Evolutionary conservation across 2,888 invertebrate genomes (phyloP), one percentile per base, ranked within the genome.

Genomic region (Eurytoma californica): DNA sequence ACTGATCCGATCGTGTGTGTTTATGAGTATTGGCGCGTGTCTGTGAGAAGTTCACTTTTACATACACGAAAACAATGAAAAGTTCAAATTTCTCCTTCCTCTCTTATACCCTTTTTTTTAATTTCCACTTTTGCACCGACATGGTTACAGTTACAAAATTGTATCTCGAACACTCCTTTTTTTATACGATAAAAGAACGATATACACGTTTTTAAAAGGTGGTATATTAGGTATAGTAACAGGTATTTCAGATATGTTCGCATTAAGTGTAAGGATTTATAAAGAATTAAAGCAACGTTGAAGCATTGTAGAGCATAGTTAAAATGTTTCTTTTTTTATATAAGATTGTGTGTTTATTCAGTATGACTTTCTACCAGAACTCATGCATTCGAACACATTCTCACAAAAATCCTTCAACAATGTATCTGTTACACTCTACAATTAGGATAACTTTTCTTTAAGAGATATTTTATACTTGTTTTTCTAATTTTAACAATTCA

Each of bases 171-270:
- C 39, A 7, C 7, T 7, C 39, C 9, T 39, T 30, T 39, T 9
- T 39, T 9, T 39, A 39, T 9, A 7, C 9, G 9, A 39, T 24
- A 39, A 39, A 7, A 0, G 0, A 39, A 7, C 3, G 39, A 39
- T 24, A 16, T 53, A 53, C 53, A 0, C 39, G 51, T 69, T 28
- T 69, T 5, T 7, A 51, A 49, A 55, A 20, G 16, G 20, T 72
- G 39, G 24, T 77, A 51, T 49, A 77, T 63, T 28, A n/a, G n/a
- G n/a, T n/a, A 70, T 28, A 30, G 13, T 65, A 18, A 49, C 5
- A 55, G 13, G 53, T 63, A 18, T 70, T 12, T 57, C 51, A 47
- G 72, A 77, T 72, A 72, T 77, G 72, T 77, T 49, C 39, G 39
- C 39, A 4, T 30, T 39, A 20, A 39, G 3, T 28, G 12, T 30